These are phyloP conservation scores for Cephalopterus ornatus DNA, from an alignment of 2,113 vertebrate genomes.

Conservation along the genomic window DNA sequence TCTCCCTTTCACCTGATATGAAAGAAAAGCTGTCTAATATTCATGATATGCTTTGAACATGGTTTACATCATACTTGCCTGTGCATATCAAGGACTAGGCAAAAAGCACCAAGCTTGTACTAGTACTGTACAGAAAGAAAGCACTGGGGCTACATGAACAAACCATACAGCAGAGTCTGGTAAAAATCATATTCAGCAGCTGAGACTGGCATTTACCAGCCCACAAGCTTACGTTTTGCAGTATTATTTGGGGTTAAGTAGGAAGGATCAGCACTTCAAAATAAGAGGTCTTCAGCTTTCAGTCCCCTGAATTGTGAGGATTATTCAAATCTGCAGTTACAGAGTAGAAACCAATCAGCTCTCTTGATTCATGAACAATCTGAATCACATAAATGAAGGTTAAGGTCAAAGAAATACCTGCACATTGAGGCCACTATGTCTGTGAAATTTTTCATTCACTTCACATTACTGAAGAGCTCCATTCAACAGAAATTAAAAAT, in stretches of 20 bases:
- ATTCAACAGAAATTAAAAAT: background rate
- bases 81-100: background rate
- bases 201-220: background rate
- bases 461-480: background rate
- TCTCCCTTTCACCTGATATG: background rate
- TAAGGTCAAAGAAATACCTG: background rate
- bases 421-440: background rate
- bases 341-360: background rate
- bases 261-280: background rate
- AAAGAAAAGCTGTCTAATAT: background rate
- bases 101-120: background rate
- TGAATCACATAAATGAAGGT: background rate
- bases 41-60: background rate
- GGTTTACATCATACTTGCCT: background rate
- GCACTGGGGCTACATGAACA: background rate
- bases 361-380: background rate
- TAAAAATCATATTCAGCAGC: background rate
- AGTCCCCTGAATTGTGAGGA: background rate
- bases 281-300: background rate
- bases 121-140: background rate
- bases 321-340: background rate
- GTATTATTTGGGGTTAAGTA: background rate
- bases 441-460: background rate
- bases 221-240: background rate
- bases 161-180: background rate